These are phyloP conservation scores for Sycophila sp. DNA, from an alignment of 1,140 invertebrate genomes.

Conservation along the genomic window DNA sequence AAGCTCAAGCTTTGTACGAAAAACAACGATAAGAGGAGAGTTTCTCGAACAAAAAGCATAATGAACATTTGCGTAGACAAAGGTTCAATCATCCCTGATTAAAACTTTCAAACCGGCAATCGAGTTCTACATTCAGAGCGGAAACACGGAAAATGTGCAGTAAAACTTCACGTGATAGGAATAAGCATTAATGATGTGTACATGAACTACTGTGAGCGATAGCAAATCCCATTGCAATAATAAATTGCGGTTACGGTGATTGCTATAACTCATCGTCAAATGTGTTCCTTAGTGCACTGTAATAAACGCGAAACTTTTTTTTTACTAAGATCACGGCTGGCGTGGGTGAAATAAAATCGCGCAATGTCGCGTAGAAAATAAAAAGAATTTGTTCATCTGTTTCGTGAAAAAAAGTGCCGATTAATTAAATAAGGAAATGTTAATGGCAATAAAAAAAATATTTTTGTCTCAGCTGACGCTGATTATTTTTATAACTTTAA, in stretches of 20 bases:
- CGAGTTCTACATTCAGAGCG: neutral
- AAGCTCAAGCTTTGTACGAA: too few species aligned
- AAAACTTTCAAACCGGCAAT: neutral
- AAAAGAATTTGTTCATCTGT: too few species aligned
- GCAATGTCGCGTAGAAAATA: too few species aligned
- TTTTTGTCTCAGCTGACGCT: too few species aligned
- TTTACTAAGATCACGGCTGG: too few species aligned
- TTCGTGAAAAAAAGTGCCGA: too few species aligned
- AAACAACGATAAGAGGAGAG: too few species aligned
- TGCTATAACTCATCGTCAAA: neutral
- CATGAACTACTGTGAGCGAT: neutral
- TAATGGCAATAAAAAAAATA: too few species aligned
- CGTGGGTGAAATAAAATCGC: too few species aligned
- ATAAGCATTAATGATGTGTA: neutral
- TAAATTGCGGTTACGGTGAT: neutral
- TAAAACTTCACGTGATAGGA: neutral
- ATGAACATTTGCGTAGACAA: neutral
- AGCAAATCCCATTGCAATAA: conserved; percentile 1
- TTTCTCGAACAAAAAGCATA: neutral
- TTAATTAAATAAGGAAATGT: too few species aligned
- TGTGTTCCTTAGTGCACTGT: neutral
- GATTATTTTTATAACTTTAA: too few species aligned
- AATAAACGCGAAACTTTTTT: too few species aligned
- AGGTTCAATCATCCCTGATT: neutral
- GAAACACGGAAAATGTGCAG: neutral